phyloP scores from a whole-genome alignment of 2,797 vertebrate species.

The Ctenosaura bakeri region DNA sequence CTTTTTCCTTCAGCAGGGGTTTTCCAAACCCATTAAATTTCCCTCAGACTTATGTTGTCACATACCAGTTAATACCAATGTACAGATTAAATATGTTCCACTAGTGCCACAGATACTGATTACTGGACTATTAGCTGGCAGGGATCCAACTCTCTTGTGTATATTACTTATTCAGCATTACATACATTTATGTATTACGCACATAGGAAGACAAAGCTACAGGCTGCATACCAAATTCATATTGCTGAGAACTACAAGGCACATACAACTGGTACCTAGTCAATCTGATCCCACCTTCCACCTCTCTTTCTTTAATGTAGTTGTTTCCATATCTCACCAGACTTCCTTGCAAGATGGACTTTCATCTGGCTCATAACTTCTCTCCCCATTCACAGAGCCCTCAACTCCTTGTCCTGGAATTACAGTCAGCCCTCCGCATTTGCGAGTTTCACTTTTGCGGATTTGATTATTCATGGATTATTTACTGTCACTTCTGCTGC shows the following conservation, averaged over 20 bases:
- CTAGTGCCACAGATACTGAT: conserved; percentile 27
- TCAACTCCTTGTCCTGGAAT: neutral
- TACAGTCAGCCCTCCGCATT: too few species aligned
- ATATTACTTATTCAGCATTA: neutral
- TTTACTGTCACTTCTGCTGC: too few species aligned
- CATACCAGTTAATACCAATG: conserved; percentile 48
- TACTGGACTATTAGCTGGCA: conserved; percentile 34
- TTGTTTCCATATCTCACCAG: neutral
- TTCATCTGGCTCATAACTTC: neutral
- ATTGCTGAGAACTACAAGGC: neutral
- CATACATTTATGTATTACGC: neutral
- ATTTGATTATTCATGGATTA: too few species aligned
- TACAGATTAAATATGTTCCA: conserved; percentile 51
- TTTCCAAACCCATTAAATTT: conserved; percentile 66
- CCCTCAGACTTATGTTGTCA: conserved; percentile 51
- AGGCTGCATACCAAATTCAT: neutral
- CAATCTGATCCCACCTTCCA: neutral
- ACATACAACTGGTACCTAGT: neutral
- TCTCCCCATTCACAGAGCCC: neutral
- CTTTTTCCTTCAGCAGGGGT: conserved; percentile 61
- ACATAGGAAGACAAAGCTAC: neutral
- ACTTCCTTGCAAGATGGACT: neutral
- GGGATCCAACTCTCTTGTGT: conserved; percentile 19
- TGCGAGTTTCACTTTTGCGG: too few species aligned
- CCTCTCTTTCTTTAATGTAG: neutral